phyloP scores from a whole-genome alignment of 2,113 vertebrate genomes.

The Callipepla californica region DNA sequence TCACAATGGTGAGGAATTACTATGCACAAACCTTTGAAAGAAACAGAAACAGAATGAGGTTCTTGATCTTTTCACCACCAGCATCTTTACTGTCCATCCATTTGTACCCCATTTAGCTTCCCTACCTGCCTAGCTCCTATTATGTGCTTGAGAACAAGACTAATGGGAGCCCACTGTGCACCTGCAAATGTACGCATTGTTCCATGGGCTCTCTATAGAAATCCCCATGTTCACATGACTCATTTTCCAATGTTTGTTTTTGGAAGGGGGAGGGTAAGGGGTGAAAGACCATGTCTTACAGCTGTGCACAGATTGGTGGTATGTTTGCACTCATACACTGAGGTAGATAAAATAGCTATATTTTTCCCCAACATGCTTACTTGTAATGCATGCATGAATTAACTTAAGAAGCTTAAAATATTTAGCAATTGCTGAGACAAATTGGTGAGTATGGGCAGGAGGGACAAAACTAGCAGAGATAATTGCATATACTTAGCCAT shows the following conservation, averaged over 20 bases:
- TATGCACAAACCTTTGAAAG: slow-evolving; percentile 9
- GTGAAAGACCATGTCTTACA: background rate
- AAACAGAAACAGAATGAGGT: slow-evolving; percentile 27
- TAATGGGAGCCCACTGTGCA: background rate
- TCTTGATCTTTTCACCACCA: slow-evolving; percentile 15
- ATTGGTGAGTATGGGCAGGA: background rate
- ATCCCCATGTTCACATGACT: background rate
- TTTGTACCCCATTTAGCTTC: slow-evolving; percentile 6
- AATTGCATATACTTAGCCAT: slow-evolving; percentile 29
- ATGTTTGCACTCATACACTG: background rate
- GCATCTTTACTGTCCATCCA: slow-evolving; percentile 15
- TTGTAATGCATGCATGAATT: slow-evolving; percentile 5
- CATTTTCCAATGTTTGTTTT: background rate
- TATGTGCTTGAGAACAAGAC: background rate
- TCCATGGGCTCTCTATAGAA: background rate
- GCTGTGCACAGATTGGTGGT: background rate
- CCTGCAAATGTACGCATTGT: accelerated
- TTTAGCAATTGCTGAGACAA: slow-evolving; percentile 2
- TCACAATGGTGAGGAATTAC: slow-evolving; percentile 31
- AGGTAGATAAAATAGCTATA: slow-evolving; percentile 9
- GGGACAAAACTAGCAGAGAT: background rate
- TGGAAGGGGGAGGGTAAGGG: background rate
- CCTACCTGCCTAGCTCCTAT: background rate
- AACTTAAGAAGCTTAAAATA: slow-evolving; percentile 45
- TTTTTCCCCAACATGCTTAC: slow-evolving; percentile 23